Evolutionary conservation across 2,888 invertebrate genomes (phyloP).

Genomic region (Crematogaster levior): DNA sequence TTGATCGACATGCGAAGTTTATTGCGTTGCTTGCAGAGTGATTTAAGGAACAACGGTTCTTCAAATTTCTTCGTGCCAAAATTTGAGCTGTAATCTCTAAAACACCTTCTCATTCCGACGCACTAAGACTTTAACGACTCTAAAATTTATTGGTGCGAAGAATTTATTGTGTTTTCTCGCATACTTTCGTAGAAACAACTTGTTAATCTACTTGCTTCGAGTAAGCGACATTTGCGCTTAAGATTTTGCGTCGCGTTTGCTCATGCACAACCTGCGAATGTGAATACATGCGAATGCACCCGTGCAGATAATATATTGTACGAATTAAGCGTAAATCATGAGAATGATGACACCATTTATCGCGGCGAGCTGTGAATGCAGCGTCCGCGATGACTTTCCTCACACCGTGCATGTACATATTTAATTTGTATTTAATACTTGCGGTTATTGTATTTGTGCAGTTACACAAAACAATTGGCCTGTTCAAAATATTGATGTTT

Average conservation of each 20-base stretch:
- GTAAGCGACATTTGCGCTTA: background rate
- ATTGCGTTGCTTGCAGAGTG: background rate
- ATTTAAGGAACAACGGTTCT: slow-evolving; percentile 16
- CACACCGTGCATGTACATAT: background rate
- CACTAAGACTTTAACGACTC: background rate
- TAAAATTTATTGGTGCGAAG: slow-evolving; percentile 29
- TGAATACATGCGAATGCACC: background rate
- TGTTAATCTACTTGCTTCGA: slow-evolving; percentile 3
- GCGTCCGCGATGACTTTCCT: slow-evolving; percentile 40
- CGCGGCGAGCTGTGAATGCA: background rate
- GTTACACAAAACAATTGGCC: slow-evolving; percentile 12
- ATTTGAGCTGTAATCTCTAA: background rate
- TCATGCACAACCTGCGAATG: background rate
- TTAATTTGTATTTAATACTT: slow-evolving; percentile 15
- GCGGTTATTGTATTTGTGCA: slow-evolving; percentile 7
- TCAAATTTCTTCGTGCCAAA: slow-evolving; percentile 19
- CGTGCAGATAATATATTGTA: background rate
- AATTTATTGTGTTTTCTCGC: slow-evolving; percentile 22
- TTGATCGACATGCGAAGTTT: background rate
- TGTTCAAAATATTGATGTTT: background rate
- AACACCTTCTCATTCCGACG: background rate
- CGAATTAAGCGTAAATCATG: slow-evolving; percentile 40
- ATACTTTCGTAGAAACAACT: slow-evolving; percentile 14
- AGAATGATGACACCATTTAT: slow-evolving; percentile 37
- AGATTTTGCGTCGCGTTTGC: background rate